Percentiles rank a stretch among this genome's conserved stretches.
Conservation (phyloP, 2,888 invertebrate species). For the Watsonalla cultraria region DNA sequence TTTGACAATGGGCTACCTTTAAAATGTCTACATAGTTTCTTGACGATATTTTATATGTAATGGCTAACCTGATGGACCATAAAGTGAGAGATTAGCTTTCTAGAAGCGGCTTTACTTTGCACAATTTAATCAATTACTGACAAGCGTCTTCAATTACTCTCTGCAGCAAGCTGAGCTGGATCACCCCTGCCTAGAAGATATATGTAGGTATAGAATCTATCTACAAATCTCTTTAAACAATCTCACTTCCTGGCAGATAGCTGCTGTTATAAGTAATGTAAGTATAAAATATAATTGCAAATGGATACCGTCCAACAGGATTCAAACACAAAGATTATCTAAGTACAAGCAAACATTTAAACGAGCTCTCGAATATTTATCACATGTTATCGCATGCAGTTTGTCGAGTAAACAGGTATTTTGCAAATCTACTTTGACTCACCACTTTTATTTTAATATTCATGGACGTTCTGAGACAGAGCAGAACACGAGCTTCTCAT, state of each 20-base stretch:
- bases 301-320: background rate
- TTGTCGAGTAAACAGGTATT: slow-evolving; percentile 30
- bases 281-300: background rate
- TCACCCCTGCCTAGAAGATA: background rate
- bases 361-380: slow-evolving; percentile 20
- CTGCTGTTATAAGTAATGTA: too few species aligned
- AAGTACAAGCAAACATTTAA: slow-evolving; percentile 28
- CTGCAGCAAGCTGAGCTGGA: background rate
- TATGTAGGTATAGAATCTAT: background rate
- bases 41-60: too few species aligned
- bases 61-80: background rate
- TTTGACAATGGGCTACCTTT: slow-evolving; percentile 3
- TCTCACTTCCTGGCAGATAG: too few species aligned
- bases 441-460: slow-evolving; percentile 2
- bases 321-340: slow-evolving; percentile 4
- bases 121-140: background rate
- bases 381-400: slow-evolving; percentile 39
- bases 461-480: too few species aligned
- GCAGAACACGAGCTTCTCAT: slow-evolving; percentile 6
- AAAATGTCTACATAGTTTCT: background rate
- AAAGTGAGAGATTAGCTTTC: background rate
- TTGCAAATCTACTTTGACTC: slow-evolving; percentile 24
- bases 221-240: too few species aligned
- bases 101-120: background rate
- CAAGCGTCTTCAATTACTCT: background rate